Evolutionary conservation across 2,113 vertebrate genomes (phyloP).

Genomic region (Irena cyanogastra): DNA sequence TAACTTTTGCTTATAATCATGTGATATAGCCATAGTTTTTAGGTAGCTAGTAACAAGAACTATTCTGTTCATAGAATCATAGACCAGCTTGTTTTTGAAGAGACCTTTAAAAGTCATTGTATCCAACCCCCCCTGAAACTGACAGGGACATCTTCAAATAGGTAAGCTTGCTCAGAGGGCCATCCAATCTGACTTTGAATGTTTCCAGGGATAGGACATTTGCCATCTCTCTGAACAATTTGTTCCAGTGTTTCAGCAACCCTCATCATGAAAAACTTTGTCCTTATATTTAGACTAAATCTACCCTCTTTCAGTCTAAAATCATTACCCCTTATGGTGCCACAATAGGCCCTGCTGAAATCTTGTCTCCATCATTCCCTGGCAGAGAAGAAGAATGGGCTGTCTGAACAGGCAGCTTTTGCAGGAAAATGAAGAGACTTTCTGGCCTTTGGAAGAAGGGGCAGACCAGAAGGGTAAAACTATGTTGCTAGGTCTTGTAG

Average conservation of each 20-base stretch:
- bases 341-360: neutral
- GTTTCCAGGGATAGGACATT: neutral
- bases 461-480: neutral
- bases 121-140: too few species aligned
- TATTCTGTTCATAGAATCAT: neutral
- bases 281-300: neutral
- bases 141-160: too few species aligned
- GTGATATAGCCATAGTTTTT: neutral
- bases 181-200: neutral
- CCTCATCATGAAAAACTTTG: neutral
- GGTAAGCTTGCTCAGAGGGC: neutral
- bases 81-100: neutral
- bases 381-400: neutral
- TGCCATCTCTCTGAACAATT: neutral
- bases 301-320: neutral
- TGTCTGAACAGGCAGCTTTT: neutral
- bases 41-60: neutral
- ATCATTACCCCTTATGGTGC: accelerated
- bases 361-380: neutral
- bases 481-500: neutral
- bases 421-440: neutral
- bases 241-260: neutral
- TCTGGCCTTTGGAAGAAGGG: neutral
- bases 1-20: neutral
- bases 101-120: neutral